These are phyloP conservation scores for Coluber constrictor DNA, from an alignment of 2,797 vertebrate species.

Conservation along the genomic window DNA sequence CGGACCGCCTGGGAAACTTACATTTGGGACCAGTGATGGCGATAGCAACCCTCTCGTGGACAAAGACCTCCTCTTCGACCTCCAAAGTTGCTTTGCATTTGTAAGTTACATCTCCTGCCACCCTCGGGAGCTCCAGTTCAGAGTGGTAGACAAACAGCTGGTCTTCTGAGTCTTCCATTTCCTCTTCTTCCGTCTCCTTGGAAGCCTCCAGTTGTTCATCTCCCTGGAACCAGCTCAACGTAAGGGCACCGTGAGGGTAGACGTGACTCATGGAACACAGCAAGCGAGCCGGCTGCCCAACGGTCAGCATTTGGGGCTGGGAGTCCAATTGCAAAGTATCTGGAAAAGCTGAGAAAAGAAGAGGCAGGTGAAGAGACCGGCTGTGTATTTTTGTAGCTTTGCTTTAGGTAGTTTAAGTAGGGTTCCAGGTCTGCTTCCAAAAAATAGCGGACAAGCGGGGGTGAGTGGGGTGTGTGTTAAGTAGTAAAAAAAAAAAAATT, in stretches of 20 bases:
- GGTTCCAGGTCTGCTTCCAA: too few relatives aligned
- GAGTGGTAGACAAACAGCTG: conserved; percentile 33
- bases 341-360: conserved; percentile 64
- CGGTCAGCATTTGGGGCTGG: background rate
- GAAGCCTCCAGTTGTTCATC: background rate
- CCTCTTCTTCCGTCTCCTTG: rapidly evolving
- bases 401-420: background rate
- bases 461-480: too few relatives aligned
- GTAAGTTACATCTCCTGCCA: conserved; percentile 12
- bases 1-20: conserved; percentile 7
- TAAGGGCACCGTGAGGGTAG: rapidly evolving
- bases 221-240: conserved; percentile 59
- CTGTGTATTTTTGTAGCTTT: background rate
- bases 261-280: conserved; percentile 41
- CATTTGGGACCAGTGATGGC: rapidly evolving
- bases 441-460: too few relatives aligned
- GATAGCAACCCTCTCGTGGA: background rate
- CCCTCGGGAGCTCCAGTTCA: conserved; percentile 36
- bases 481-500: too few relatives aligned
- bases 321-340: conserved; percentile 51
- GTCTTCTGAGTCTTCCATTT: background rate
- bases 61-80: background rate
- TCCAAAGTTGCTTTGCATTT: conserved; percentile 57
- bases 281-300: background rate
- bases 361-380: background rate